phyloP scores from a whole-genome alignment of 2,888 invertebrate species.

The Lasiommata megera region DNA sequence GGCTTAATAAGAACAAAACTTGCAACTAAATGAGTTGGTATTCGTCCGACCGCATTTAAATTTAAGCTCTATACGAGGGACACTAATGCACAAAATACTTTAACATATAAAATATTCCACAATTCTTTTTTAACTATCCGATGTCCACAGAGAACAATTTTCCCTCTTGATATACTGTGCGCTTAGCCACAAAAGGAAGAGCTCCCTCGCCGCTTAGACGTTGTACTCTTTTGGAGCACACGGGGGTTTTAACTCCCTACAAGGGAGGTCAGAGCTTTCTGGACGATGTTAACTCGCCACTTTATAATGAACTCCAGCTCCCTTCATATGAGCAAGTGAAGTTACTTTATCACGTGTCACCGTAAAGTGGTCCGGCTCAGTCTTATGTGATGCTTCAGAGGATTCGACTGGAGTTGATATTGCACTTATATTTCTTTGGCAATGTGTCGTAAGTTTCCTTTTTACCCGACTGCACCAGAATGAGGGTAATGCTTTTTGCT shows the following conservation, averaged over 20 bases:
- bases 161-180: constrained; percentile 25
- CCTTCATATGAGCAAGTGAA: constrained; percentile 23
- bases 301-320: constrained; percentile 27
- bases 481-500: background rate
- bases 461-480: background rate
- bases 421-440: constrained; percentile 18
- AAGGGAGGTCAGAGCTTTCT: constrained; percentile 15
- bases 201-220: constrained; percentile 26
- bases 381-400: constrained; percentile 31
- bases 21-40: constrained; percentile 23
- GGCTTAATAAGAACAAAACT: constrained; percentile 23
- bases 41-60: constrained; percentile 10
- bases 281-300: constrained; percentile 15
- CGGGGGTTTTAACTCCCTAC: constrained; percentile 1
- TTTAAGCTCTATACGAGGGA: constrained; percentile 20
- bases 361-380: constrained; percentile 32
- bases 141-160: constrained; percentile 36
- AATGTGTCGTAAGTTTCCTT: constrained; percentile 11
- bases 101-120: constrained; percentile 16
- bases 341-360: constrained; percentile 29
- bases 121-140: constrained; percentile 29
- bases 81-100: constrained; percentile 19
- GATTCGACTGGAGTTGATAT: constrained; percentile 34
- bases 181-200: constrained; percentile 34
- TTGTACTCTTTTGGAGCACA: constrained; percentile 14